A percentile compares a stretch with the other conserved stretches of the same genome.
Conservation (phyloP, 2,888 invertebrate species). For the Tetranychus piercei region DNA sequence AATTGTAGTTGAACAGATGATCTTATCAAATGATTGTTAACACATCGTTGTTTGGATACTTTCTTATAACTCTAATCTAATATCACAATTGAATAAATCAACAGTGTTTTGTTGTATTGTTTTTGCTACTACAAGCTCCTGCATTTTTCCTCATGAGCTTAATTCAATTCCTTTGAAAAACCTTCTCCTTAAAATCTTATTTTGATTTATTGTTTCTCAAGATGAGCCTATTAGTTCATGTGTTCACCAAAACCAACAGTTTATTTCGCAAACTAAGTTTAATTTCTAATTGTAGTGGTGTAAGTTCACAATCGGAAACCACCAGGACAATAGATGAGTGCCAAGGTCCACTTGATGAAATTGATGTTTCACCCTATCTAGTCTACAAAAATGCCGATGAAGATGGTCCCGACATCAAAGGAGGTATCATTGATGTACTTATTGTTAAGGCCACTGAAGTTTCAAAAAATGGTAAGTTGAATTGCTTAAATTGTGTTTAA, state of each 20-base stretch:
- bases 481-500: no score
- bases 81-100: no score
- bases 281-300: constrained; percentile 12
- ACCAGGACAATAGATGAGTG: neutral
- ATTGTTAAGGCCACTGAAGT: constrained; percentile 89
- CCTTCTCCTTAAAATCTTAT: neutral
- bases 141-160: no score
- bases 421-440: constrained; percentile 80
- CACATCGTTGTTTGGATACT: neutral
- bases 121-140: no score
- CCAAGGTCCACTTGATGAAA: constrained; percentile 44
- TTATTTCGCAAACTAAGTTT: constrained; percentile 5
- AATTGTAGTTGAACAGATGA: neutral
- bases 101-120: no score
- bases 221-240: constrained; percentile 8
- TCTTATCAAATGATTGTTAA: neutral
- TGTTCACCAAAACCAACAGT: constrained; percentile 6
- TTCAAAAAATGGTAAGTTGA: constrained; percentile 47
- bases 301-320: constrained; percentile 16
- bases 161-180: neutral
- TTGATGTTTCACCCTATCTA: constrained; percentile 60
- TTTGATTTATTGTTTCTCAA: neutral
- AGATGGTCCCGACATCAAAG: constrained; percentile 75
- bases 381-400: constrained; percentile 53
- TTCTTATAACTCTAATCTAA: neutral